Conservation (phyloP, 2,888 invertebrate species). For the Drosophila rellima region DNA sequence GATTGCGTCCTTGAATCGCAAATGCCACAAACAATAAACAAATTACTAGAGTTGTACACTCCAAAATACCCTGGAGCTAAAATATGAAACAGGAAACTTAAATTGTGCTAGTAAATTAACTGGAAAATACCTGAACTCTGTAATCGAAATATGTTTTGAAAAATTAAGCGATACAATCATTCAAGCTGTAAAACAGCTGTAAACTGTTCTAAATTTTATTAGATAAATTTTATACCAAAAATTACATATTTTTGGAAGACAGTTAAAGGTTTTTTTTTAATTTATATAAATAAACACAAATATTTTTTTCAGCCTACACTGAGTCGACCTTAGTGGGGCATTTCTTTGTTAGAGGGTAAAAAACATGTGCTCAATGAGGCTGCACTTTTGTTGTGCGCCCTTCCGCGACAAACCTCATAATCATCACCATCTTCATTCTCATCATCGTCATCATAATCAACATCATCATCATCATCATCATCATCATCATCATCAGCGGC, state of each 20-base stretch:
- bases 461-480: slow-evolving; percentile 25
- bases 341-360: slow-evolving; percentile 7
- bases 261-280: no score
- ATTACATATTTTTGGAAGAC: no score
- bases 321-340: background rate
- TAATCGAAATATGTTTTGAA: background rate
- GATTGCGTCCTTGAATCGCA: slow-evolving; percentile 44
- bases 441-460: slow-evolving; percentile 38
- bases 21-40: slow-evolving; percentile 9
- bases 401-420: slow-evolving; percentile 56
- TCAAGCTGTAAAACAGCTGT: background rate
- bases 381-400: slow-evolving; percentile 53
- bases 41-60: background rate
- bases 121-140: background rate
- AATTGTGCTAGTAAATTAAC: background rate
- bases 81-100: background rate
- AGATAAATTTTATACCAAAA: no score
- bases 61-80: slow-evolving; percentile 1
- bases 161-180: background rate
- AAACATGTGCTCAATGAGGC: slow-evolving; percentile 47
- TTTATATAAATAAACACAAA: no score
- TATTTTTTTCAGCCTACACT: background rate
- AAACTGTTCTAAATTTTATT: background rate
- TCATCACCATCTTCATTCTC: slow-evolving; percentile 42
- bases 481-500: slow-evolving; percentile 19